Evolutionary conservation across 2,797 vertebrate genomes (phyloP).

Genomic region (Iguana delicatissima): DNA sequence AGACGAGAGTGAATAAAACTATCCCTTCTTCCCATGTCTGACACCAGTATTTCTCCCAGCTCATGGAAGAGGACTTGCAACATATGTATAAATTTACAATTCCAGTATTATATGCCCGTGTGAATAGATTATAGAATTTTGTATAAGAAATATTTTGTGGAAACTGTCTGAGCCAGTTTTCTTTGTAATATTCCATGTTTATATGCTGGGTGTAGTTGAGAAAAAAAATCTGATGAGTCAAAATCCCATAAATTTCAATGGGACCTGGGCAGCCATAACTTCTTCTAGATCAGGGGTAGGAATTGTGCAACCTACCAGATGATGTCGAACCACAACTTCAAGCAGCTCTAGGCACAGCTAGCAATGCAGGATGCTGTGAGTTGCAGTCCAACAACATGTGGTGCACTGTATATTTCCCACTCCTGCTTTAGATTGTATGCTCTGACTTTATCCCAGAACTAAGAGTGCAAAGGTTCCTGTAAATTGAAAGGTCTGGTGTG

Average conservation of each 20-base stretch:
- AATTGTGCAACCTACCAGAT: too few species aligned
- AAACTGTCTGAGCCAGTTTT: background rate
- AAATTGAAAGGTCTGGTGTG: too few species aligned
- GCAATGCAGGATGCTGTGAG: too few species aligned
- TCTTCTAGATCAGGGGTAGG: background rate
- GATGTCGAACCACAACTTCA: too few species aligned
- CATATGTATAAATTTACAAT: constrained; percentile 11
- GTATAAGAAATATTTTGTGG: background rate
- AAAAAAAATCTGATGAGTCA: background rate
- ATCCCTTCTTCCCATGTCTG: background rate
- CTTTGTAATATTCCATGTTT: background rate
- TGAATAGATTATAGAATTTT: background rate
- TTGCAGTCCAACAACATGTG: too few species aligned
- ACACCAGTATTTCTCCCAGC: background rate
- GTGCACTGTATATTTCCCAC: too few species aligned
- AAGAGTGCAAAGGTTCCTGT: background rate
- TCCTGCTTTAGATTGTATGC: background rate
- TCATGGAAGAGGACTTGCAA: background rate
- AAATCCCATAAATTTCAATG: background rate
- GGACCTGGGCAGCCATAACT: background rate
- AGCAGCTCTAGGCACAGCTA: too few species aligned
- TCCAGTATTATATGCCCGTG: background rate
- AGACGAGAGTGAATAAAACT: background rate
- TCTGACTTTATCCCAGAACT: background rate
- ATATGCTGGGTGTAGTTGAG: constrained; percentile 2